A percentile compares a stretch with the other conserved stretches of the same genome.
Conservation (phyloP, 2,113 vertebrate species). For the Zapornia atra region DNA sequence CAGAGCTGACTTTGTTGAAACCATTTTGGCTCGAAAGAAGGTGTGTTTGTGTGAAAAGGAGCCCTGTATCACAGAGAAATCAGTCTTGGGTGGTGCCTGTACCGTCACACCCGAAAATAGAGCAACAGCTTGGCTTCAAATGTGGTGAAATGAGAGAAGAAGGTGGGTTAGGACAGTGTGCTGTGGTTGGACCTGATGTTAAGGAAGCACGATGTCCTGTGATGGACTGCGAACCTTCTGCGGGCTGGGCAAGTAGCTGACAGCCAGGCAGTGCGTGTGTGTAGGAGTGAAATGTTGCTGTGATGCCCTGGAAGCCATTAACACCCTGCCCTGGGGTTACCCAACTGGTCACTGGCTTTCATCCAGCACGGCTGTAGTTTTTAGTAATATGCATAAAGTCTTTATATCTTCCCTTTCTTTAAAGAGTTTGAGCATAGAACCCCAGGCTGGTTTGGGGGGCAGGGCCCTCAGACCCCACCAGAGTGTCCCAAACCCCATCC, state of each 20-base stretch:
- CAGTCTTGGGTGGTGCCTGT: neutral
- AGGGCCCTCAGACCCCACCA: no score
- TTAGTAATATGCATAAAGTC: neutral
- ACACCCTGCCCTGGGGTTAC: neutral
- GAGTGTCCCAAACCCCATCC: no score
- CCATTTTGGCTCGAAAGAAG: neutral
- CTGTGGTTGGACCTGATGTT: neutral
- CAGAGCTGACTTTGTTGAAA: neutral
- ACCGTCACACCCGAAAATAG: neutral
- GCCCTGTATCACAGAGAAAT: neutral
- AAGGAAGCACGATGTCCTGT: neutral
- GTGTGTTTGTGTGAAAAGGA: neutral
- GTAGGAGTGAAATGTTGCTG: neutral
- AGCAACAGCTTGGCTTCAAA: neutral
- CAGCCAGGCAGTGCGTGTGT: no score
- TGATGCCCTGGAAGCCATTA: neutral
- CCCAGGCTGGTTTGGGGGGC: no score
- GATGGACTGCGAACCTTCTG: neutral
- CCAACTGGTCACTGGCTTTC: neutral
- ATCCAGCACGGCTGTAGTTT: neutral
- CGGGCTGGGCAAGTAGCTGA: no score
- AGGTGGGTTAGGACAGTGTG: neutral
- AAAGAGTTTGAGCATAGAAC: neutral
- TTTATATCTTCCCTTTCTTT: neutral
- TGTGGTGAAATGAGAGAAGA: neutral